A percentile compares a stretch with the other conserved stretches of the same genome.
These are phyloP conservation scores for Atherinosoma microstoma DNA, from an alignment of 2,797 vertebrate species.

Conservation along the genomic window DNA sequence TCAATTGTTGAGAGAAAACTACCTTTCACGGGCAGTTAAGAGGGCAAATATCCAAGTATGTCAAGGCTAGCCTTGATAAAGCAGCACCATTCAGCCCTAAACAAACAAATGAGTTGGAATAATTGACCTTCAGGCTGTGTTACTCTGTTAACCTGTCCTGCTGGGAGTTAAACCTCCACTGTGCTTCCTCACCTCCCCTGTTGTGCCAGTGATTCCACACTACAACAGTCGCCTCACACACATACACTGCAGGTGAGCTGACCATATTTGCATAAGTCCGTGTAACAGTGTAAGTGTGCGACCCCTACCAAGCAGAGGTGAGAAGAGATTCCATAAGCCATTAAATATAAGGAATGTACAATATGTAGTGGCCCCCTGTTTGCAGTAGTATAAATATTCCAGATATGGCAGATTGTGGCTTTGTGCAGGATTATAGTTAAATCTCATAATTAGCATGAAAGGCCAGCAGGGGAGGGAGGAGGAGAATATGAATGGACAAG, in stretches of 20 bases:
- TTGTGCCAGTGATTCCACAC: conserved; percentile 3
- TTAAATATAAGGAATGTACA: conserved; percentile 57
- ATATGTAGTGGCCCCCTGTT: conserved; percentile 45
- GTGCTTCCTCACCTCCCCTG: conserved; percentile 34
- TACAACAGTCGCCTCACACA: conserved; percentile 24
- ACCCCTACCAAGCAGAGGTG: conserved; percentile 67
- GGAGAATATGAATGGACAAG: conserved; percentile 73
- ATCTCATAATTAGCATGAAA: conserved; percentile 85
- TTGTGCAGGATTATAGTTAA: conserved; percentile 80
- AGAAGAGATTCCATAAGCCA: conserved; percentile 55
- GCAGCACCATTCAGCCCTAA: conserved; percentile 58
- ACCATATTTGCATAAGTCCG: conserved; percentile 74
- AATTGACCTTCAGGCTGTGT: conserved; percentile 80
- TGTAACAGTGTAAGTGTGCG: conserved; percentile 56
- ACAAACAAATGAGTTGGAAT: conserved; percentile 69
- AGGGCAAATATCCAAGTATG: conserved; percentile 66
- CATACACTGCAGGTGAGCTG: conserved; percentile 65
- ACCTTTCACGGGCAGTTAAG: conserved; percentile 31
- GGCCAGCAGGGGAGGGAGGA: conserved; percentile 62
- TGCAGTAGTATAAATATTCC: conserved; percentile 65
- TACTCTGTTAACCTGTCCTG: conserved; percentile 71
- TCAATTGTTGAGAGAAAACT: conserved; percentile 58
- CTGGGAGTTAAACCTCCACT: conserved; percentile 76
- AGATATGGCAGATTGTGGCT: conserved; percentile 65
- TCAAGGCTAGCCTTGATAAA: conserved; percentile 61